phyloP scores from a whole-genome alignment of 2,797 vertebrate species.

The Sternotherus odoratus region DNA sequence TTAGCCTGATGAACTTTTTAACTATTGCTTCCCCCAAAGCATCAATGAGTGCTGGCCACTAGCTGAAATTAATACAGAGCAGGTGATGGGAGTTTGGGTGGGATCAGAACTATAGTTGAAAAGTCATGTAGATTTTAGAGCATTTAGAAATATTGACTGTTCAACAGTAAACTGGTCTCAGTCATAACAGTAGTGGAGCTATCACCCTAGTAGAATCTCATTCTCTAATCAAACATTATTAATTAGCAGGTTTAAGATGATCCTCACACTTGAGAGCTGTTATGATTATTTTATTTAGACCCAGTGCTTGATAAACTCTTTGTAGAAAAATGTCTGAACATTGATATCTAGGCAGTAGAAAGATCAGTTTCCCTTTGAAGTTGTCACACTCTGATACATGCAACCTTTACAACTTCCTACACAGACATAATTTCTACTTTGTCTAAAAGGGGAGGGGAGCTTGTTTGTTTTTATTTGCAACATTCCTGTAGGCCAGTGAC shows the following conservation, averaged over 20 bases:
- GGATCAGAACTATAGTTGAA: not conserved
- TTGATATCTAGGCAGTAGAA: conserved; percentile 22
- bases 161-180: not conserved
- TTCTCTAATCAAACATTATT: conserved; percentile 46
- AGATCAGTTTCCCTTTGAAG: conserved; percentile 59
- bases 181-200: not conserved
- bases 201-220: conserved; percentile 4
- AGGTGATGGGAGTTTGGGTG: not conserved
- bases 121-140: not conserved
- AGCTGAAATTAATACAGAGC: not conserved
- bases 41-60: not conserved
- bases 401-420: conserved; percentile 58
- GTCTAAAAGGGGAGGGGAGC: conserved; percentile 46
- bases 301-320: not conserved
- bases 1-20: not conserved
- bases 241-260: conserved; percentile 44
- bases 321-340: conserved; percentile 61
- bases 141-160: not conserved
- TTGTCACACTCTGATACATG: conserved; percentile 36
- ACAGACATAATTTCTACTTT: conserved; percentile 52
- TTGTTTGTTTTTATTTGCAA: conserved; percentile 78
- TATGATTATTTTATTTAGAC: not conserved
- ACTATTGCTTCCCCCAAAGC: not conserved
- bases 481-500: conserved; percentile 72
- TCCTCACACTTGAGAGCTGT: conserved; percentile 33